Base-by-base conservation (phyloP, 2,888 invertebrate species). In the Melinaea marsaeus region DNA sequence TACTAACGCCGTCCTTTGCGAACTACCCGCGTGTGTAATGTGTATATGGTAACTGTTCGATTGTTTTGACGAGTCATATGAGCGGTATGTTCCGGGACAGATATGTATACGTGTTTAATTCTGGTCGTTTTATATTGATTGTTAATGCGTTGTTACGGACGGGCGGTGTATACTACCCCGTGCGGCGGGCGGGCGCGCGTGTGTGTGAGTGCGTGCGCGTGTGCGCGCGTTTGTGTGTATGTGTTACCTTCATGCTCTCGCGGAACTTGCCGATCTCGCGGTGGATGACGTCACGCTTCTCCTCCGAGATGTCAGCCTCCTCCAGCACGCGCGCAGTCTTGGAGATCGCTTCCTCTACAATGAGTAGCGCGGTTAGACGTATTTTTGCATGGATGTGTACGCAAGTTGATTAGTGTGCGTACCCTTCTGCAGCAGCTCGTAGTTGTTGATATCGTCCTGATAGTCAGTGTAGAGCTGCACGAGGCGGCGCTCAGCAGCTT, bases 191-290 rank as follows among this genome's bases (percentile, higher is more conserved):
- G 65, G 58, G 42, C 55, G 64, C 65, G 66, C 62, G 55, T 65
- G 57, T 56, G 66, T 66, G 61, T 33, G 47, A 55, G 55, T 55
- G 57, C 5, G 59, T 56, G 46, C 54, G 62, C 6, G 63, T 54
- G 13, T 59, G 33, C 58, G 48, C 63, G 51, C 59, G 42, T 58
- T 61, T 35, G 60, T 59, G 48, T 61, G 58, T 56, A 63, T 68
- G 48, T 55, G 56, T 64, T 71, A 97, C 97, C 96, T 97, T 97
- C 95, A 97, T 98, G 73, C 97, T 96, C 91, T 98, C 98, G 69
- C 99, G 94, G 91, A 99, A 99, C 90, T 97, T 98, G 76, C 97
- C 97, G 86, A 99, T 99, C 93, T 99, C 99, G 75, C 98, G 93
- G 79, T 97, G 97, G 75, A 99, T 99, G 74, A 99, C 93, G 86